Evolutionary conservation across 2,113 vertebrate species (phyloP), one percentile per base, ranked within the genome.

Genomic region (Poeciliopsis turrubarensis): DNA sequence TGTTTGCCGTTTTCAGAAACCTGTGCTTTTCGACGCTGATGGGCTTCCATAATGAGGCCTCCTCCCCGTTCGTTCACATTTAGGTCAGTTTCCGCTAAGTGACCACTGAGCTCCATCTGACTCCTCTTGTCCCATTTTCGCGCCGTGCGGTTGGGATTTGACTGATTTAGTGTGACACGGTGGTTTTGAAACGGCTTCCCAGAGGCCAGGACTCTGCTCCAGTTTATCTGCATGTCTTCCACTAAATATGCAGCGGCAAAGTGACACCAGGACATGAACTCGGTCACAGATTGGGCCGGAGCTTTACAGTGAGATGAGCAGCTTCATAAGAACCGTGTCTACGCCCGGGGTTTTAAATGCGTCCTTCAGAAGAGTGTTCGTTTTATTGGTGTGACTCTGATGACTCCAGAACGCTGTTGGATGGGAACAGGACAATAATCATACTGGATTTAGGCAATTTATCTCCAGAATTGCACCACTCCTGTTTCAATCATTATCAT

Each of bases 161-260:
- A 89, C 86, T 70, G 83, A 90, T 85, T 81, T 69, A 65, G 15
- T 73, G 60, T 79, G 88, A 90, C 89, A 79, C 73, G 72, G 60
- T 70, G 82, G 81, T 82, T 67, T 80, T 70, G 65, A 86, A 82
- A 84, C 74, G 72, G 67, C 82, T 81, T 85, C 81, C 82, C 77
- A 8, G 62, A 65, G 85, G 60, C 71, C 81, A 54, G n/a, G 39
- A 54, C 66, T 47, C 60, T 79, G 68, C 83, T 84, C 73, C 13
- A 62, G 62, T 79, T 75, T 77, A 66, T 74, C 76, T 73, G 65
- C 68, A 81, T 37, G 51, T 64, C 69, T 61, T 26, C 22, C 57
- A 22, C 68, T 60, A 60, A 79, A 64, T 73, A 70, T 77, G 60
- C 69, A 71, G 57, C 3, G 14, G 60, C 57, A 62, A 68, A 73